A percentile compares a stretch with the other conserved stretches of the same genome.
Evolutionary conservation across 2,888 invertebrate genomes (phyloP).

Genomic region (Sesia apiformis): DNA sequence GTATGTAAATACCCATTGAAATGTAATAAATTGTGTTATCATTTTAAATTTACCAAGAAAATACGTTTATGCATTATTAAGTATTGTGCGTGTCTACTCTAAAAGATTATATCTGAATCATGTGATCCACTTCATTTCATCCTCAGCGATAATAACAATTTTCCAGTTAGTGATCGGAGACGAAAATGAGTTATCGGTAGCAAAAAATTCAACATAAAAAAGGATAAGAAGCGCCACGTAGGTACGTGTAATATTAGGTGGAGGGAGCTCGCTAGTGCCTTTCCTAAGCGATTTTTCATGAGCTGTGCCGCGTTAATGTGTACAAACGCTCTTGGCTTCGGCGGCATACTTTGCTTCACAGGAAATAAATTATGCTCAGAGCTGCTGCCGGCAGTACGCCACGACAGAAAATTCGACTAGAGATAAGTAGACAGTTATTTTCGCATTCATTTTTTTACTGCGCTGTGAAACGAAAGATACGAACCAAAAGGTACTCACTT

Average conservation of each 20-base stretch:
- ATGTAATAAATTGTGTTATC: too few relatives aligned
- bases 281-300: conserved; percentile 72
- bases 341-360: conserved; percentile 62
- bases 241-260: conserved; percentile 23
- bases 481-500: neutral
- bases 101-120: too few relatives aligned
- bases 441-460: conserved; percentile 23
- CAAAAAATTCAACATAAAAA: conserved; percentile 6
- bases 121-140: too few relatives aligned
- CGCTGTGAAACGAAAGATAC: neutral
- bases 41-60: too few relatives aligned
- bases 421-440: conserved; percentile 40
- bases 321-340: conserved; percentile 57
- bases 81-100: too few relatives aligned
- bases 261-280: conserved; percentile 30
- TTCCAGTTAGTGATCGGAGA: too few relatives aligned
- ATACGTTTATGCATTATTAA: too few relatives aligned
- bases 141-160: too few relatives aligned
- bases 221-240: conserved; percentile 20
- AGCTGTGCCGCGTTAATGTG: conserved; percentile 66
- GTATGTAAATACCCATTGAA: too few relatives aligned
- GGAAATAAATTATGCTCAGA: conserved; percentile 67
- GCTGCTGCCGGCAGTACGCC: conserved; percentile 29
- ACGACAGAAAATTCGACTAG: conserved; percentile 41
- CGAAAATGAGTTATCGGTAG: neutral